Evolutionary conservation across 2,888 invertebrate species (phyloP).

Genomic region (Cerastis rubricosa): DNA sequence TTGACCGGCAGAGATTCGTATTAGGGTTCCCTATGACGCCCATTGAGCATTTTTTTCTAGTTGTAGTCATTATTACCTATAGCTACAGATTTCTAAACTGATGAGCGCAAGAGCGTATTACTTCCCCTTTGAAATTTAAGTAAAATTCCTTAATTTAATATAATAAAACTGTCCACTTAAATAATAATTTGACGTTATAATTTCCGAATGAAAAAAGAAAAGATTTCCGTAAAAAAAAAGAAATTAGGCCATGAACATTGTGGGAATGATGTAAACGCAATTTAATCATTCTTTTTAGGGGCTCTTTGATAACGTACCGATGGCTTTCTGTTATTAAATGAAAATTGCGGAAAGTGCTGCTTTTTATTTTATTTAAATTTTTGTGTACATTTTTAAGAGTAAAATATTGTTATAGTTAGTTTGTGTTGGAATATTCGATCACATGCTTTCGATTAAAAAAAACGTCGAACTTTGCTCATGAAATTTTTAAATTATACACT

Average conservation of each 20-base stretch:
- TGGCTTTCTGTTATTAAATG: conserved; percentile 61
- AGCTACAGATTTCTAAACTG: background rate
- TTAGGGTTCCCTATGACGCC: background rate
- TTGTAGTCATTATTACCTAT: background rate
- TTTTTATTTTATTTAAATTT: conserved; percentile 38
- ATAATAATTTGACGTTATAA: conserved; percentile 29
- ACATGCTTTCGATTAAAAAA: too few relatives aligned
- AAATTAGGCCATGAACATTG: conserved; percentile 52
- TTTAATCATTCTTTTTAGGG: conserved; percentile 64
- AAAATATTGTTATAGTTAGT: background rate
- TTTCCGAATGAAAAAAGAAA: conserved; percentile 39
- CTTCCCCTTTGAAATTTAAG: background rate
- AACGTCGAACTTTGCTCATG: too few relatives aligned
- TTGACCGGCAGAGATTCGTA: background rate
- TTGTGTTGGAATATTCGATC: too few relatives aligned
- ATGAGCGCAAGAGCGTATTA: background rate
- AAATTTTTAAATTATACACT: too few relatives aligned
- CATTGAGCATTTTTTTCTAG: background rate
- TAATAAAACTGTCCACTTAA: conserved; percentile 43
- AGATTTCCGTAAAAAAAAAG: conserved; percentile 46
- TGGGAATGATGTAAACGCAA: conserved; percentile 59
- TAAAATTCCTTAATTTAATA: conserved; percentile 16
- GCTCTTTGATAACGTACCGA: conserved; percentile 58
- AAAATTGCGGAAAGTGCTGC: conserved; percentile 43
- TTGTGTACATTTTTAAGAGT: conserved; percentile 15